Evolutionary conservation across 2,888 invertebrate species (phyloP).

Genomic region (Gari tellinella): DNA sequence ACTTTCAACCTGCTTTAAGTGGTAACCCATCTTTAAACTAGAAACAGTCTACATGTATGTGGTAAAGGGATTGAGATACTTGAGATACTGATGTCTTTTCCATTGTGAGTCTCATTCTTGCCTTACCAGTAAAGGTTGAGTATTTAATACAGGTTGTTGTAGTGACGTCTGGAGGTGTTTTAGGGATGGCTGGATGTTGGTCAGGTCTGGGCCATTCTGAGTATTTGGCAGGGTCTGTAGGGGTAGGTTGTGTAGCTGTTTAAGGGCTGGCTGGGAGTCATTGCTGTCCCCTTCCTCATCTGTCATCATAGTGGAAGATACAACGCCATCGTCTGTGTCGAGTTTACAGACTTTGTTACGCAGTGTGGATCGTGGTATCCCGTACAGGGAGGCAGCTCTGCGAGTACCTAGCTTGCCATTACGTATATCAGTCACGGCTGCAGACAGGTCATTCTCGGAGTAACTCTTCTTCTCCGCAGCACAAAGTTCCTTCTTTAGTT

Average conservation of each 20-base stretch:
- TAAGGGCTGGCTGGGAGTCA: constrained; percentile 7
- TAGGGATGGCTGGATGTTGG: neutral
- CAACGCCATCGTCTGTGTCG: constrained; percentile 70
- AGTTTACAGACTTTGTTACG: constrained; percentile 92
- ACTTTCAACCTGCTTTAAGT: no score
- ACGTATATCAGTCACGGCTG: constrained; percentile 97
- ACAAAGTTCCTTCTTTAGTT: constrained; percentile 9
- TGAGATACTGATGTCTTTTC: no score
- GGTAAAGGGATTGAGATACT: no score
- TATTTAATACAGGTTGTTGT: neutral
- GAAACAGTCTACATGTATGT: no score
- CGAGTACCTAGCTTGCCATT: constrained; percentile 96
- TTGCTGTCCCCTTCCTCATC: constrained; percentile 42
- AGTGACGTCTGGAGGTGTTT: neutral
- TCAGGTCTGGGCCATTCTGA: constrained; percentile 21
- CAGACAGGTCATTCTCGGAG: constrained; percentile 97
- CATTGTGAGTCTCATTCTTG: no score
- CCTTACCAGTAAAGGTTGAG: constrained; percentile 2
- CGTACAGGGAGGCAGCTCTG: constrained; percentile 97
- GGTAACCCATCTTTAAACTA: no score
- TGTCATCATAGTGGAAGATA: neutral
- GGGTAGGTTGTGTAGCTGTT: constrained; percentile 7
- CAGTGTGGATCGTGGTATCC: constrained; percentile 97
- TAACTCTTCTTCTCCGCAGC: constrained; percentile 86
- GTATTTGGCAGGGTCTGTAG: constrained; percentile 12